phyloP scores from a whole-genome alignment of 2,113 vertebrate genomes.

The Megaceryle torquata region DNA sequence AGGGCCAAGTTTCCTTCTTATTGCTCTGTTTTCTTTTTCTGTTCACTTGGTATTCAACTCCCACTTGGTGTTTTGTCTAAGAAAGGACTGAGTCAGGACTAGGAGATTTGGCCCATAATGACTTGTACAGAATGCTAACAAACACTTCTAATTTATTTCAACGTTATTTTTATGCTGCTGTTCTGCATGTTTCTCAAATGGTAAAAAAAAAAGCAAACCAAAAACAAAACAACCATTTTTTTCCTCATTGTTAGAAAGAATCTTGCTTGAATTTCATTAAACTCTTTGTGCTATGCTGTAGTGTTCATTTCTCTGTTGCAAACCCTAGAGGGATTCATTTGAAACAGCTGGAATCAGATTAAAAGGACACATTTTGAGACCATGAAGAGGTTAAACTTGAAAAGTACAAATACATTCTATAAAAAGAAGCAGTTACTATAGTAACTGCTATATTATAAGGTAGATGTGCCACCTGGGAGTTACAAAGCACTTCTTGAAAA shows the following conservation, averaged over 20 bases:
- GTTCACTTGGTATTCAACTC: conserved; percentile 7
- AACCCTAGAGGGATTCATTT: background rate
- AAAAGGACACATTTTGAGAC: conserved; percentile 5
- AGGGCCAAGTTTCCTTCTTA: background rate
- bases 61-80: conserved; percentile 32
- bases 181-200: background rate
- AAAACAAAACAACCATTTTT: background rate
- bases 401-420: conserved; percentile 32
- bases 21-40: background rate
- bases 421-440: conserved; percentile 60
- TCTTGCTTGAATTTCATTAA: background rate
- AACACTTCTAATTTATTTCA: background rate
- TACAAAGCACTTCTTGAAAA: conserved; percentile 64
- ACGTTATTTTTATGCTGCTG: background rate
- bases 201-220: background rate
- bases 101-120: background rate
- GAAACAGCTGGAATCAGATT: background rate
- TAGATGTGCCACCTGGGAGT: conserved; percentile 46
- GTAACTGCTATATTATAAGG: conserved; percentile 24
- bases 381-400: conserved; percentile 56
- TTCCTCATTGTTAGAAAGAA: background rate
- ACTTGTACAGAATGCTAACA: background rate
- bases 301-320: background rate
- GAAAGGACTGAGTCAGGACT: background rate
- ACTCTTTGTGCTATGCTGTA: background rate